These are phyloP conservation scores for Sinocyclocheilus maitianheensis DNA, from an alignment of 2,113 vertebrate species.

Conservation along the genomic window DNA sequence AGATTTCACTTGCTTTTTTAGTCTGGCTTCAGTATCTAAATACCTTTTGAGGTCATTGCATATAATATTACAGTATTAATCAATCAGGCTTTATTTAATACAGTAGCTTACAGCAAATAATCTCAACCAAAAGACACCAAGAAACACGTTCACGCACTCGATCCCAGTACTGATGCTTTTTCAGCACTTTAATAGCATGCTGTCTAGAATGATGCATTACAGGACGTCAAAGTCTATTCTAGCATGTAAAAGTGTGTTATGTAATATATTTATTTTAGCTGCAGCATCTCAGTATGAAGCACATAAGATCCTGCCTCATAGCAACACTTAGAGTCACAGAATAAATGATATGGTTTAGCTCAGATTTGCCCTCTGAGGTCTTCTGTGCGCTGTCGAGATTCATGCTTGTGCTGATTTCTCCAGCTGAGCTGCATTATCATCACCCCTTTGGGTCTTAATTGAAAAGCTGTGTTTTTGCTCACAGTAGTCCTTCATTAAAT, in stretches of 20 bases:
- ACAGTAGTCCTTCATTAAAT: neutral
- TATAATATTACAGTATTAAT: neutral
- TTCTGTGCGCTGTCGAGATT: neutral
- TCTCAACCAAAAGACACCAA: neutral
- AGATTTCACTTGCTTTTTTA: neutral
- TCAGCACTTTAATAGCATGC: constrained; percentile 39
- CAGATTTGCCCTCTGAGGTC: constrained; percentile 10
- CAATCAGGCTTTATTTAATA: neutral
- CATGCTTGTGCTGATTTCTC: neutral
- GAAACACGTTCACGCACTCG: neutral
- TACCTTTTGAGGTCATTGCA: neutral
- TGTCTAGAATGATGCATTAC: constrained; percentile 49
- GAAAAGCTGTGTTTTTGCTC: neutral
- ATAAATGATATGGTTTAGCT: constrained; percentile 39
- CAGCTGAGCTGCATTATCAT: constrained; percentile 4
- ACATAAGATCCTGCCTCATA: constrained; percentile 44
- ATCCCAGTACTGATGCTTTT: constrained; percentile 18
- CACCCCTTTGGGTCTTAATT: neutral
- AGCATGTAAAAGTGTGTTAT: constrained; percentile 46
- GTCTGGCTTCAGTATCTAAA: neutral
- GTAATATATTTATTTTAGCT: constrained; percentile 59
- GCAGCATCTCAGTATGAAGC: constrained; percentile 38
- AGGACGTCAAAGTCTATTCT: constrained; percentile 40
- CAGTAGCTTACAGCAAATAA: neutral
- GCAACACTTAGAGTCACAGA: constrained; percentile 38